Base-by-base conservation (phyloP, 64 coral and sea anemone species). In the Montipora cactus region DNA sequence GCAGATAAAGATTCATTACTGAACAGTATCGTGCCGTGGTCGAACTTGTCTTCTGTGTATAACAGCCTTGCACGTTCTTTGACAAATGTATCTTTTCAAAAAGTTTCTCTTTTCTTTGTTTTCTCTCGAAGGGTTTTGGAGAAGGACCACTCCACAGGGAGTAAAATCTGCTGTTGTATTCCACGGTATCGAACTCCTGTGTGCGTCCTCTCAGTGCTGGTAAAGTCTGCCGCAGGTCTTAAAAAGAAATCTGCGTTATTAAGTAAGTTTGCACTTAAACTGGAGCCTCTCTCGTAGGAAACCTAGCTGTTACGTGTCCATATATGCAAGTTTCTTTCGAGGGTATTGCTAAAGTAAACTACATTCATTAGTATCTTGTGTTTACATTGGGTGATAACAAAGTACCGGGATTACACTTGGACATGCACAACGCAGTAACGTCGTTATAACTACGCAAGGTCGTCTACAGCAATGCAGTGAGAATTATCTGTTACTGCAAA, bases 111-210 rank as follows among this genome's bases (percentile, higher is more conserved):
- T 74, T 1, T 21, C 0, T 15, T 47, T 49, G 1, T 80, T 71
- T 8, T 50, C 1, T 14, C 4, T 50, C 7, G 1, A 6, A 96
- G 95, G 74, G 46, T 95, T 67, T 11, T 97, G 59, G 92, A 89
- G 47, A 93, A 97, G 66, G 78, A 97, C 0, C 96, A 97, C 58
- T 81, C 96, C 5, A 89, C 81, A 3, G 92, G 96, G 25, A 97
- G 96, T 49, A 97, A 94, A 28, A 89, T 95, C 21, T 97, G 78
- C 58, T 97, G 96, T 67, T 97, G 96, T 16, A 87, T 97, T 48
- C 96, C 96, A 12, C 58, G 78, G 20, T 92, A 84, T 59, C 83
- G 93, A 6, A 52, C 70, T 16, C 92, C 96, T 21, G 75, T 89
- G 3, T 94, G 93, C 46, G 76, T 97, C 23, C 74, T 97, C 22